Conservation (phyloP, 2,888 invertebrate genomes). For the Xanthia togata region DNA sequence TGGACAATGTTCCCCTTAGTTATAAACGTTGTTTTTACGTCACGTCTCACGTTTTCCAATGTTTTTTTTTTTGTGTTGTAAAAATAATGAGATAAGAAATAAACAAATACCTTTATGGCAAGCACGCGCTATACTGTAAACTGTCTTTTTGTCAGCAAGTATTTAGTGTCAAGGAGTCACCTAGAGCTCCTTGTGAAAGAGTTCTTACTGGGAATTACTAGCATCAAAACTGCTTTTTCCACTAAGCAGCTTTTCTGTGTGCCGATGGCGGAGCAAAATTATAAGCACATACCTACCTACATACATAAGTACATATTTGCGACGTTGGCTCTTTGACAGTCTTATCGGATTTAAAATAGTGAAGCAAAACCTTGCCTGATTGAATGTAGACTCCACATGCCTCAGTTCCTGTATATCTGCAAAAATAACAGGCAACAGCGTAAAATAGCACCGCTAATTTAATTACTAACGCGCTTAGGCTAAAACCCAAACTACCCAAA, state of each 20-base stretch:
- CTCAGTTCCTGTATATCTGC: background rate
- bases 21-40: background rate
- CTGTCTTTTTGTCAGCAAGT: background rate
- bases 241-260: background rate
- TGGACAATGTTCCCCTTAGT: background rate
- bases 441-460: background rate
- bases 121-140: background rate
- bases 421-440: background rate
- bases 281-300: background rate
- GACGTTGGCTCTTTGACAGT: background rate
- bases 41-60: background rate
- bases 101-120: background rate
- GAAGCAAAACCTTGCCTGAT: background rate
- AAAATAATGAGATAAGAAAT: background rate
- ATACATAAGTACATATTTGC: background rate
- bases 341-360: background rate
- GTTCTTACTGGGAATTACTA: slow-evolving; percentile 4
- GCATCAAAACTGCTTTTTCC: background rate
- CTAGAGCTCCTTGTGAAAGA: background rate
- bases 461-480: background rate
- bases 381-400: background rate
- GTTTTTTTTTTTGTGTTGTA: background rate
- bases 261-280: too few species aligned
- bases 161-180: background rate
- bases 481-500: slow-evolving; percentile 13